Evolutionary conservation across 2,797 vertebrate species (phyloP), one percentile per base, ranked within the genome.

Genomic region (Falco biarmicus): DNA sequence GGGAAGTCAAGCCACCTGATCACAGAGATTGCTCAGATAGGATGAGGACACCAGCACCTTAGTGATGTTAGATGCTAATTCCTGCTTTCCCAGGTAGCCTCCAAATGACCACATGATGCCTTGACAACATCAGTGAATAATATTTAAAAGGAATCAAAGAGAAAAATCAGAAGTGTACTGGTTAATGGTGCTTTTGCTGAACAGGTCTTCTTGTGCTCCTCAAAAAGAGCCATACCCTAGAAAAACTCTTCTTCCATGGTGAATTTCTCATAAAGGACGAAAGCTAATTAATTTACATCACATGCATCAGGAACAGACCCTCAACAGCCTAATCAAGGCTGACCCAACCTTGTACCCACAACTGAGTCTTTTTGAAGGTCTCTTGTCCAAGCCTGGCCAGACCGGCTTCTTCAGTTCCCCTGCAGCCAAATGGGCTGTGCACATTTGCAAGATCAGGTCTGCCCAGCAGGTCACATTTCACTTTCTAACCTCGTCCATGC

Each of bases 371-470:
- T 70, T 48, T 11, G 14, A 48, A 41, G 2, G 16, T 39, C 59
- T 10, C 19, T 57, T 80, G 22, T 29, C 43, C 10, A 34, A 29
- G 9, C 37, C 31, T 76, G 10, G 26, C 22, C 47, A 34, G 18
- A 18, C 7, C 34, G 37, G 1, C 11, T 89, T 29, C 71, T 70
- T 77, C 29, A 83, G 17, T 82, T 31, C 5, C 4, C 8, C 51
- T 34, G n/a, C 20, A 34, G 21, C 5, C 10, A 34, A 68, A 45
- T 0, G 0, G 16, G 6, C 31, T 26, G 19, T 9, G 21, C 4
- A 1, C 11, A 28, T 76, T 95, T 76, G 21, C 39, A 84, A 66
- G 18, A 47, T 26, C 8, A 57, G 13, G 11, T 37, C 21, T 70
- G 77, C 13, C 29, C 8, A n/a, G 15, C 16, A 47, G 24, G 32